phyloP scores from a whole-genome alignment of 2,888 invertebrate species.

The Pammene aurita region DNA sequence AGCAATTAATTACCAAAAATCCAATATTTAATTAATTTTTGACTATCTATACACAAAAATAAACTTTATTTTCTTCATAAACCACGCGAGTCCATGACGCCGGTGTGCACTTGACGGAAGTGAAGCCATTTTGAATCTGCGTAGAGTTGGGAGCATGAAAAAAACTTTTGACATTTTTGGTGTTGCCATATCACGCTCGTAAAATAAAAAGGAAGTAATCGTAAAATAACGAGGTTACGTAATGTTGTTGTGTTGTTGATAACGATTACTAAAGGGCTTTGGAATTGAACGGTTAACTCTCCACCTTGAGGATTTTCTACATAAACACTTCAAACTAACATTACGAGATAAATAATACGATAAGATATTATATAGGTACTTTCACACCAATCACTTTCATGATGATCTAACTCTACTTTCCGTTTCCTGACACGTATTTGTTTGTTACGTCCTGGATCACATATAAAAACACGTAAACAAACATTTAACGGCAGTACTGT shows the following conservation, averaged over 20 bases:
- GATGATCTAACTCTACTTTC: not conserved
- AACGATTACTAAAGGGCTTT: not conserved
- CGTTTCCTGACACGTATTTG: constrained; percentile 23
- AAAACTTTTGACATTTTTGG: constrained; percentile 1
- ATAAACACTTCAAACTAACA: not conserved
- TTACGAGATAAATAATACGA: not conserved
- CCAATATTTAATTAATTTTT: constrained; percentile 43
- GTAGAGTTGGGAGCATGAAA: constrained; percentile 38
- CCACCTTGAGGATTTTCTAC: not conserved
- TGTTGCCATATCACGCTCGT: constrained; percentile 18
- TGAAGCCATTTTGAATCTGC: constrained; percentile 68
- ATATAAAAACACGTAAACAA: constrained; percentile 8
- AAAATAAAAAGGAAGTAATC: not conserved
- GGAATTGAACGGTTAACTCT: not conserved
- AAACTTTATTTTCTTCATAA: constrained; percentile 62
- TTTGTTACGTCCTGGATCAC: not conserved
- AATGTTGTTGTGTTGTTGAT: not conserved
- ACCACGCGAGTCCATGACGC: constrained; percentile 64
- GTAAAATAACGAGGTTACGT: not conserved
- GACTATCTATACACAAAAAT: constrained; percentile 68
- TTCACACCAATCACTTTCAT: no score
- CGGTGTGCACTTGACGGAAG: constrained; percentile 68
- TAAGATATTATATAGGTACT: not conserved
- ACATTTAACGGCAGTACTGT: no score
- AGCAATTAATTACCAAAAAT: constrained; percentile 44